These are phyloP conservation scores for Papio anubis DNA, from an alignment of 2,113 vertebrate species.

Conservation along the genomic window DNA sequence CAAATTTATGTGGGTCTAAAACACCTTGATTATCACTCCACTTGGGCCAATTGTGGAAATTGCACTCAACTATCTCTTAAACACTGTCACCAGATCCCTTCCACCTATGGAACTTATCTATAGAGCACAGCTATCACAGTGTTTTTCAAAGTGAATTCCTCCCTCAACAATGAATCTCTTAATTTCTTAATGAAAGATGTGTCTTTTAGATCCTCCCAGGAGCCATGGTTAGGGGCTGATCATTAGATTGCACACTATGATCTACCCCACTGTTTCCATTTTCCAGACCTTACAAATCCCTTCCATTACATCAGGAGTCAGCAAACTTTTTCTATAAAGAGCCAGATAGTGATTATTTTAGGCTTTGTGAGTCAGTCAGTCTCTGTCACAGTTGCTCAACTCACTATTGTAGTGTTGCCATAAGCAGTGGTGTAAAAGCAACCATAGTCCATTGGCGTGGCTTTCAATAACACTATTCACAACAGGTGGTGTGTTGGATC, in stretches of 20 bases:
- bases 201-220: no score
- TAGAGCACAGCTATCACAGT: neutral
- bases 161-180: neutral
- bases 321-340: neutral
- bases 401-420: neutral
- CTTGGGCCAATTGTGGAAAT: neutral
- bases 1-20: neutral
- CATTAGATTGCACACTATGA: neutral
- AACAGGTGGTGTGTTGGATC: neutral
- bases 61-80: neutral
- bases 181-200: neutral
- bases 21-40: neutral
- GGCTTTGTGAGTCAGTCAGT: neutral
- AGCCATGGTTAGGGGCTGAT: neutral
- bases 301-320: neutral
- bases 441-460: neutral
- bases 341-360: neutral
- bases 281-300: neutral
- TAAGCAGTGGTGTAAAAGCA: neutral
- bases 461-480: neutral
- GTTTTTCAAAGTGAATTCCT: neutral
- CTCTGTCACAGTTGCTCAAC: neutral
- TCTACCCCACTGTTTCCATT: neutral
- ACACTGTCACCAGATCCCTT: neutral
- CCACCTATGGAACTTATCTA: neutral